Conservation (phyloP, 1,140 invertebrate genomes). For the Musca domestica region DNA sequence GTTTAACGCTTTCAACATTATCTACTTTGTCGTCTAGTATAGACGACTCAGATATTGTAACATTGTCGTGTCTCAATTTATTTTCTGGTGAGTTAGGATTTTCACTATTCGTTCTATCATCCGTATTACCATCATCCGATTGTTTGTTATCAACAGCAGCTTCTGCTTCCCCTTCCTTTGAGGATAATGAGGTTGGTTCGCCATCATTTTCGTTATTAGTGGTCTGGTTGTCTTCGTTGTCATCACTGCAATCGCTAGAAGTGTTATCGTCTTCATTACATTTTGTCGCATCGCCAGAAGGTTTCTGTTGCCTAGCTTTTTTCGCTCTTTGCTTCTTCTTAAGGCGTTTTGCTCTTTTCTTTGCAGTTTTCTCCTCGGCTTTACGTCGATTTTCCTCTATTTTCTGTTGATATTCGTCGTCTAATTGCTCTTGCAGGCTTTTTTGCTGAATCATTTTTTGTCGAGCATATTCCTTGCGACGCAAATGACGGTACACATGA, state of each 20-base stretch:
- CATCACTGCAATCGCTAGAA: background rate
- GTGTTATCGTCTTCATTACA: background rate
- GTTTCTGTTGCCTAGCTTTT: conserved; percentile 52
- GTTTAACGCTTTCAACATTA: too few relatives aligned
- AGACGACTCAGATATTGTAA: too few relatives aligned
- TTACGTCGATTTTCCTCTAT: conserved; percentile 74
- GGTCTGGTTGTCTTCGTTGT: background rate
- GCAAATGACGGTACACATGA: conserved; percentile 93
- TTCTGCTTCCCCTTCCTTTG: background rate
- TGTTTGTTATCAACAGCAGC: too few relatives aligned
- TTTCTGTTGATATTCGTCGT: conserved; percentile 79
- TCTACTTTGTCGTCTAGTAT: too few relatives aligned
- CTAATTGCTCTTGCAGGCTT: conserved; percentile 72
- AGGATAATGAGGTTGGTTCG: too few relatives aligned
- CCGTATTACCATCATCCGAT: too few relatives aligned
- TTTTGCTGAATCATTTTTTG: conserved; percentile 91
- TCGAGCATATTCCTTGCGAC: conserved; percentile 91
- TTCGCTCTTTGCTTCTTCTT: conserved; percentile 70
- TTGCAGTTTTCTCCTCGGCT: conserved; percentile 79
- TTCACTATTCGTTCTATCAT: too few relatives aligned
- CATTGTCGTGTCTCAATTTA: too few relatives aligned
- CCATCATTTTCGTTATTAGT: too few relatives aligned
- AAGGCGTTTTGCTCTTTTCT: conserved; percentile 78
- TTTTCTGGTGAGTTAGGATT: too few relatives aligned
- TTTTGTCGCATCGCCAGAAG: conserved; percentile 29